These are phyloP conservation scores for Apocrypta bakeri DNA, from an alignment of 1,140 invertebrate species.

Conservation along the genomic window DNA sequence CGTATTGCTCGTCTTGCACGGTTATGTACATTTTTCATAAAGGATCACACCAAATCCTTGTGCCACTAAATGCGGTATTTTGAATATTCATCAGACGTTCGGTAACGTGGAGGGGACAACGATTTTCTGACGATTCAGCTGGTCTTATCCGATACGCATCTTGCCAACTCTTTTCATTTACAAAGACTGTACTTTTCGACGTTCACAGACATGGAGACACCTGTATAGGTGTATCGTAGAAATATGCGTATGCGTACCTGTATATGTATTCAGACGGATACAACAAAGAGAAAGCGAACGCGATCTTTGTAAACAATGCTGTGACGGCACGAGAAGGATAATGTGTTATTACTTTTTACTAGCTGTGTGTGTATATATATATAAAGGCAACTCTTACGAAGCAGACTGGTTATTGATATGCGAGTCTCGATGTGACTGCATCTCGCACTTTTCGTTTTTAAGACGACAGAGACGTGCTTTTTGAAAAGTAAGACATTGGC, in stretches of 20 bases:
- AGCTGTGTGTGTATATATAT: not conserved
- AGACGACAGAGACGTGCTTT: not conserved
- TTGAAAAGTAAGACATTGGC: not conserved
- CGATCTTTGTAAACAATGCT: slow-evolving; percentile 29
- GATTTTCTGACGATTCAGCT: slow-evolving; percentile 21
- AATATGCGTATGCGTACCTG: not conserved
- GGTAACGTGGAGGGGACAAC: not conserved
- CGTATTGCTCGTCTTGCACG: slow-evolving; percentile 19
- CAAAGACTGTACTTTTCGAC: too few relatives aligned
- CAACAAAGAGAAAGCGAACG: not conserved
- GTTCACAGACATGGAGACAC: too few relatives aligned
- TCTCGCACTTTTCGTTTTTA: not conserved
- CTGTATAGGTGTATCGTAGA: too few relatives aligned
- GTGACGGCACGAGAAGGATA: not conserved
- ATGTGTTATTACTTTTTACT: not conserved
- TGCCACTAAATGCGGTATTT: not conserved
- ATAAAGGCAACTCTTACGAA: not conserved
- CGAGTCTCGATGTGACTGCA: not conserved
- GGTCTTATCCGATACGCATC: not conserved
- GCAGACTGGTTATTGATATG: not conserved
- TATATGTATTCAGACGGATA: not conserved
- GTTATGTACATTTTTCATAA: slow-evolving; percentile 21
- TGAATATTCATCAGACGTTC: slow-evolving; percentile 19
- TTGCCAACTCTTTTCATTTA: not conserved
- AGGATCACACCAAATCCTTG: not conserved